phyloP scores from a whole-genome alignment of 2,888 invertebrate species.

The Bimastos eiseni region DNA sequence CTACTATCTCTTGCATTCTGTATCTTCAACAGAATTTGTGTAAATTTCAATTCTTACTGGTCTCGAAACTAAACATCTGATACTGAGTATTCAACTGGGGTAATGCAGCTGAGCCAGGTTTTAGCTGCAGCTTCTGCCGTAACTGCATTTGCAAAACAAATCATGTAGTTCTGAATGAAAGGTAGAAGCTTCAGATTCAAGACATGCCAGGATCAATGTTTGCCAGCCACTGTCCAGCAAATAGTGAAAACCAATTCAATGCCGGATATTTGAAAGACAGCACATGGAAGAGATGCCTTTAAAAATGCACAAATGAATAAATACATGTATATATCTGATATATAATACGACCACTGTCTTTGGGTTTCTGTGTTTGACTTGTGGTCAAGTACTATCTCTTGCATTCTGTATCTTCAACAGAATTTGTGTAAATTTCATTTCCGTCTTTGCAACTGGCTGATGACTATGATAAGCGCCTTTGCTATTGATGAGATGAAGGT shows the following conservation, averaged over 20 bases:
- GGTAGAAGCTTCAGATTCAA: not conserved
- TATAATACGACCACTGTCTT: not conserved
- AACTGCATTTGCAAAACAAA: slow-evolving; percentile 5
- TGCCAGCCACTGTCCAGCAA: not conserved
- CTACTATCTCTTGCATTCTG: not conserved
- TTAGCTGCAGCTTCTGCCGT: not conserved
- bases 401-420: not conserved
- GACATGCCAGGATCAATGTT: not conserved
- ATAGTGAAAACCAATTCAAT: slow-evolving; percentile 5
- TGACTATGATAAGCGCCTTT: too few relatives aligned
- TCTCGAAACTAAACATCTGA: too few relatives aligned
- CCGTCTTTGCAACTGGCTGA: too few relatives aligned
- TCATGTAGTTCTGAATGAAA: not conserved
- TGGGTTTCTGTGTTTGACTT: not conserved
- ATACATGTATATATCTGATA: not conserved
- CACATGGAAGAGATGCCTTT: not conserved
- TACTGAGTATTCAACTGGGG: not conserved
- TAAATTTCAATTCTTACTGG: not conserved
- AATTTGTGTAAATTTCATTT: not conserved
- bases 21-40: not conserved
- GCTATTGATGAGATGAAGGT: too few relatives aligned
- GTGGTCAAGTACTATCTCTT: not conserved
- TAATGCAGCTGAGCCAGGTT: not conserved
- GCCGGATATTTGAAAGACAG: slow-evolving; percentile 7
- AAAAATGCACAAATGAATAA: not conserved